phyloP scores from a whole-genome alignment of 2,113 vertebrate species.

The Lota lota region DNA sequence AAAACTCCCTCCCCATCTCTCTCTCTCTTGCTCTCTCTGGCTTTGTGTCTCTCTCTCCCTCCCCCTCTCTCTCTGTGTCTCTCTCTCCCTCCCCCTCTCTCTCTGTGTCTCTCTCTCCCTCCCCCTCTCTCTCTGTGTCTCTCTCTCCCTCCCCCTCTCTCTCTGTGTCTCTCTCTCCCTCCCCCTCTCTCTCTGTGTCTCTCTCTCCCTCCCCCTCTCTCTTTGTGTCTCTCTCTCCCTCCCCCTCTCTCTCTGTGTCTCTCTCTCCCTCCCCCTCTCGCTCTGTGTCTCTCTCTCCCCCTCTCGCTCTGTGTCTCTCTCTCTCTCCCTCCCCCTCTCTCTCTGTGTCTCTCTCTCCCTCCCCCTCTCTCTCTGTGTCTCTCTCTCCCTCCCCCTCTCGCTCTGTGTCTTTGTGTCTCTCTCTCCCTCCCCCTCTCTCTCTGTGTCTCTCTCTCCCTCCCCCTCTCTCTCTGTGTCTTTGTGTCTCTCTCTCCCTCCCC shows the following conservation, averaged over 20 bases:
- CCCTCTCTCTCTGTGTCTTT: no score
- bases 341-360: slow-evolving; percentile 10
- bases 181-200: neutral
- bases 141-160: neutral
- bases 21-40: slow-evolving; percentile 40
- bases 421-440: neutral
- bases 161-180: no score
- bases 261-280: no score
- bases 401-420: slow-evolving; percentile 12
- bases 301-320: no score
- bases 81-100: neutral
- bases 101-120: neutral
- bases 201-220: no score
- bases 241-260: no score
- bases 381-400: no score
- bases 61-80: no score
- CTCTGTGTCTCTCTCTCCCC: no score
- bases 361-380: slow-evolving; percentile 49
- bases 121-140: neutral
- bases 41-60: slow-evolving; percentile 4
- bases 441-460: no score
- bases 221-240: no score
- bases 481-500: neutral
- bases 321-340: neutral
- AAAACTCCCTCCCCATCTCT: slow-evolving; percentile 56